Percentiles rank a stretch among this genome's conserved stretches.
Evolutionary conservation across 2,888 invertebrate genomes (phyloP).

Genomic region (Dicranocentrus wangi): DNA sequence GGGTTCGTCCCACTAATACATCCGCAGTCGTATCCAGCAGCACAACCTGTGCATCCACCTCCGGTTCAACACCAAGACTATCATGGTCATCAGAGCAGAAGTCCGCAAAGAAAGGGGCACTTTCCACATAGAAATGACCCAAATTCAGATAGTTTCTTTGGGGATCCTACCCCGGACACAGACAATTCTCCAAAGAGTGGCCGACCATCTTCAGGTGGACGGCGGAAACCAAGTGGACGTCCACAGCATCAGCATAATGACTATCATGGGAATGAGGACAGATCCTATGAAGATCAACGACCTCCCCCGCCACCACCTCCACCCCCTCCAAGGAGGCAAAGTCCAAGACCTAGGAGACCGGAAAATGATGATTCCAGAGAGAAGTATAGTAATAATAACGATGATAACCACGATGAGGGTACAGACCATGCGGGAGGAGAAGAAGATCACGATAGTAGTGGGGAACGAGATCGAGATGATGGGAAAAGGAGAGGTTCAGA

Average conservation of each 20-base stretch:
- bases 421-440: neutral
- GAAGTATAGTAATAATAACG: conserved; percentile 15
- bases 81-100: neutral
- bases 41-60: conserved; percentile 5
- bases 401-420: conserved; percentile 4
- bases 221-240: conserved; percentile 8
- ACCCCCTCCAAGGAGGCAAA: conserved; percentile 17
- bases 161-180: conserved; percentile 64
- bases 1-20: conserved; percentile 51
- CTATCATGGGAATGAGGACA: conserved; percentile 59
- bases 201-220: neutral
- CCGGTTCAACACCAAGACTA: conserved; percentile 44
- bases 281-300: conserved; percentile 36
- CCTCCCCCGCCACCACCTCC: conserved; percentile 39
- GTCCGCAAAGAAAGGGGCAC: conserved; percentile 2
- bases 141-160: conserved; percentile 68
- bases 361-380: conserved; percentile 17
- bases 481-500: conserved; percentile 5
- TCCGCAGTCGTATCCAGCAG: conserved; percentile 34
- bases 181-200: neutral
- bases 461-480: neutral
- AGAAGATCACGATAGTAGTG: neutral
- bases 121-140: conserved; percentile 67
- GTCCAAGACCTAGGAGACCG: neutral
- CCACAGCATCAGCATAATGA: conserved; percentile 47